Conservation (phyloP, 2,888 invertebrate species). For the Archaeoteleia sp. region DNA sequence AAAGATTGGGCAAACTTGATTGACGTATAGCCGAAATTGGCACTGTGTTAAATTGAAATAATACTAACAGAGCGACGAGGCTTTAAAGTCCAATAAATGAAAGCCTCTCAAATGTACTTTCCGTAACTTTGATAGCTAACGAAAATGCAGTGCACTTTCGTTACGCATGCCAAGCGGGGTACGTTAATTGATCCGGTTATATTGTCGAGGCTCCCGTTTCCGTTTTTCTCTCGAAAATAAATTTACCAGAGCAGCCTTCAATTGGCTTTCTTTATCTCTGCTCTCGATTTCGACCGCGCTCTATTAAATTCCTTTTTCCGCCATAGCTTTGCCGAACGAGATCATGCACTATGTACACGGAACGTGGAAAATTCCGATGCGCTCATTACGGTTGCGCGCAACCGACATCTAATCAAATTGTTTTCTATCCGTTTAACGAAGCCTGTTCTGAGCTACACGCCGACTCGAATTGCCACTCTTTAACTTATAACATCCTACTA, state of each 20-base stretch:
- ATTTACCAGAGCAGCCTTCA: conserved; percentile 16
- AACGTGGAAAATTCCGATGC: conserved; percentile 26
- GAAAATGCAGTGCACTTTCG: too few relatives aligned
- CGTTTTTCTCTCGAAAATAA: conserved; percentile 16
- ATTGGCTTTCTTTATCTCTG: conserved; percentile 12
- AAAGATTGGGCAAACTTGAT: too few relatives aligned
- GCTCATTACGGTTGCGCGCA: conserved; percentile 37
- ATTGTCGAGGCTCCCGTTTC: too few relatives aligned
- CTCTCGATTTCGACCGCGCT: conserved; percentile 7
- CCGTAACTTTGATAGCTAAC: too few relatives aligned
- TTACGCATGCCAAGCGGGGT: too few relatives aligned
- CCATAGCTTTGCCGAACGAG: not conserved
- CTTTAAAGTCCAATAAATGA: too few relatives aligned
- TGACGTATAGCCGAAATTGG: too few relatives aligned
- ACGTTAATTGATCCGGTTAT: conserved; percentile 32
- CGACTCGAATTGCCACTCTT: conserved; percentile 50
- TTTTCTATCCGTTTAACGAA: conserved; percentile 71
- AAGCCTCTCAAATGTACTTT: too few relatives aligned
- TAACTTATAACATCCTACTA: conserved; percentile 30
- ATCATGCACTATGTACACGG: conserved; percentile 7
- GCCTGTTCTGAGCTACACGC: conserved; percentile 58
- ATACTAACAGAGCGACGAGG: too few relatives aligned
- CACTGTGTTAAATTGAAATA: too few relatives aligned
- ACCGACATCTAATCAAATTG: conserved; percentile 68
- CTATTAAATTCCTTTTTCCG: conserved; percentile 35